Conservation (phyloP, 2,113 vertebrate species). For the Himantopus leucocephalus region DNA sequence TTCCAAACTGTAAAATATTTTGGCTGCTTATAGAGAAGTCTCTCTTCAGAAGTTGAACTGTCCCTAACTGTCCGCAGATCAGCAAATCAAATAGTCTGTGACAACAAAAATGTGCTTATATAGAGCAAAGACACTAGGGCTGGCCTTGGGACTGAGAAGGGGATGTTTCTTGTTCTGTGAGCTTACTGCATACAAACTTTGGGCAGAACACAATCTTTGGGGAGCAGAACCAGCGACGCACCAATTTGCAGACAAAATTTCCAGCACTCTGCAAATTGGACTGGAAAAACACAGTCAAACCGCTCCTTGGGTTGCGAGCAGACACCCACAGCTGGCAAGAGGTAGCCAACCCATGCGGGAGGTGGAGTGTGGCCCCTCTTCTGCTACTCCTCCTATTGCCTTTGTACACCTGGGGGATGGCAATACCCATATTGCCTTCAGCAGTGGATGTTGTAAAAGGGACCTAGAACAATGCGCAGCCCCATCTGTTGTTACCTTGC, state of each 20-base stretch:
- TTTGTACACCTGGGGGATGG: not conserved
- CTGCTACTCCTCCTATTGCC: not conserved
- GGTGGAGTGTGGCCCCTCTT: not conserved
- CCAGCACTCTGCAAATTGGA: not conserved
- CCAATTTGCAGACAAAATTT: not conserved
- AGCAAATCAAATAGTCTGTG: not conserved
- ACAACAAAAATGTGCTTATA: not conserved
- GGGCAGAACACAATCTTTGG: accelerated
- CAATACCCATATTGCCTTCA: accelerated
- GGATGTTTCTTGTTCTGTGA: not conserved
- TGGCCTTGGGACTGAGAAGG: not conserved
- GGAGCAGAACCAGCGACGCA: not conserved
- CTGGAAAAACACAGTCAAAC: not conserved
- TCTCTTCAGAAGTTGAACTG: not conserved
- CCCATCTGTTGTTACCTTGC: not conserved
- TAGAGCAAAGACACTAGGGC: not conserved
- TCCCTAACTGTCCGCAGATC: not conserved
- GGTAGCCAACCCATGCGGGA: not conserved
- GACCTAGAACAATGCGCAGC: not conserved
- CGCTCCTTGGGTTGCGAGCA: not conserved
- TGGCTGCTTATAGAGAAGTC: not conserved
- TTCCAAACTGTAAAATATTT: not conserved
- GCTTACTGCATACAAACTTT: not conserved
- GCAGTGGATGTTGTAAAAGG: not conserved
- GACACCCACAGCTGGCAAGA: not conserved